Evolutionary conservation across 2,113 vertebrate species (phyloP), one percentile per base, ranked within the genome.

Genomic region (Dicrurus megarhynchus): DNA sequence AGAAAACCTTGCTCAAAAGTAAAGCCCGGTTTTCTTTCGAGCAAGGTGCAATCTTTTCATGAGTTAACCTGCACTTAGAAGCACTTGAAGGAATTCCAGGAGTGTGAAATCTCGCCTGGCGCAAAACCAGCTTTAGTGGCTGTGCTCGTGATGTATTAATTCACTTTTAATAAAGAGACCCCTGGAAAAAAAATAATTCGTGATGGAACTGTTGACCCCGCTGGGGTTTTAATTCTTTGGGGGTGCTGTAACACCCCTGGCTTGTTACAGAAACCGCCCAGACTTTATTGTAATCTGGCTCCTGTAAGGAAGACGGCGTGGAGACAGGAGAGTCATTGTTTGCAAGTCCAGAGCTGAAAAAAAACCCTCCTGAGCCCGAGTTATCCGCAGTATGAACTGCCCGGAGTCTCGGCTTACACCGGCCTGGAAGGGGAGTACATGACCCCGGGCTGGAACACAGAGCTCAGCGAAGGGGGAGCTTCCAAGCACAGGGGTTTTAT

Each of bases 321-420:
- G 74, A 92, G 87, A 89, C 87, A 79, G 84, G 19, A 50, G 75
- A 60, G 28, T 47, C 81, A 26, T 89, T 96, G 91, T 93, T 83
- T 74, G 67, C 33, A 4, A 89, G 64, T 9, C 10, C 41, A 33
- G 82, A 22, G n/a, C 82, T 96, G 21, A 47, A 89, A 89, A 59
- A 75, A 57, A 13, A 10, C 30, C 28, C 11, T 49, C 41, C n/a
- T 6, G 81, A 93, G 93, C 82, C 87, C 16, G 65, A 94, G 85
- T 95, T 93, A 91, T 70, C 82, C 70, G 0, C 39, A 82, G 78
- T 1, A 61, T 32, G 78, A 79, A 3, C 26, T 4, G 19, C 19
- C 0, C 64, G 0, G 4, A 11, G 79, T 21, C 87, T 95, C 92
- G 18, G 70, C 44, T 97, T 95, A 88, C 91, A 82, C 4, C 27